Percentiles rank a stretch among this genome's conserved stretches.
Conservation (phyloP, 2,888 invertebrate genomes). For the Sepioteuthis lessoniana region DNA sequence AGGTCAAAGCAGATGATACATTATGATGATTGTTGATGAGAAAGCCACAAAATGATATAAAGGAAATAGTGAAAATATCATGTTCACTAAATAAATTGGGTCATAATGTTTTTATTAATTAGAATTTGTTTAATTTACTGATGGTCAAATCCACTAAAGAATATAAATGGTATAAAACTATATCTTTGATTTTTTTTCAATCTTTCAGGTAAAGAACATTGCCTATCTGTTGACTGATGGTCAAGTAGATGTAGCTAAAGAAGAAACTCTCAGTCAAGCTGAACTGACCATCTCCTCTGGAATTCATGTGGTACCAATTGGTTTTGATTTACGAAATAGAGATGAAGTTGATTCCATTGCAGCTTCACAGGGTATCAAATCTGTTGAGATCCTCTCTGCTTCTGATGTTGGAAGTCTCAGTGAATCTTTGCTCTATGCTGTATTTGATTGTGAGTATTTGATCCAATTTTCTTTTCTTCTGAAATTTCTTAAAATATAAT, state of each 20-base stretch:
- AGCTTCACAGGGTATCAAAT: slow-evolving; percentile 59
- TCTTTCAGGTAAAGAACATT: slow-evolving; percentile 58
- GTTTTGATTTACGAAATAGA: slow-evolving; percentile 63
- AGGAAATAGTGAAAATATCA: no score
- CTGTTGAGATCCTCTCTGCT: slow-evolving; percentile 58
- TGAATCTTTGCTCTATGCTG: slow-evolving; percentile 56
- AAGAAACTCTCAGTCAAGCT: slow-evolving; percentile 66
- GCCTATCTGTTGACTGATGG: slow-evolving; percentile 71
- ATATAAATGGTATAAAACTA: not conserved
- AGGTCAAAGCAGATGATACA: no score
- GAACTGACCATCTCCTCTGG: slow-evolving; percentile 68
- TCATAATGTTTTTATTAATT: no score
- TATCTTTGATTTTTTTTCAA: not conserved
- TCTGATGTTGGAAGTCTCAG: slow-evolving; percentile 52
- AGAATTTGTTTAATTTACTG: not conserved
- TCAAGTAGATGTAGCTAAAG: slow-evolving; percentile 65
- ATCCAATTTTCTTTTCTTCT: not conserved
- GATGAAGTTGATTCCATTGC: slow-evolving; percentile 67
- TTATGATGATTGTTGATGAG: no score
- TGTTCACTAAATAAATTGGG: no score
- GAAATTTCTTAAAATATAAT: not conserved
- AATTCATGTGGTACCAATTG: slow-evolving; percentile 68
- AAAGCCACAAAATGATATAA: no score
- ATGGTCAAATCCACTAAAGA: not conserved
- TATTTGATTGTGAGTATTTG: slow-evolving; percentile 55